Evolutionary conservation across 2,888 invertebrate species (phyloP), one percentile per base, ranked within the genome.

Genomic region (Cryptops parisi): DNA sequence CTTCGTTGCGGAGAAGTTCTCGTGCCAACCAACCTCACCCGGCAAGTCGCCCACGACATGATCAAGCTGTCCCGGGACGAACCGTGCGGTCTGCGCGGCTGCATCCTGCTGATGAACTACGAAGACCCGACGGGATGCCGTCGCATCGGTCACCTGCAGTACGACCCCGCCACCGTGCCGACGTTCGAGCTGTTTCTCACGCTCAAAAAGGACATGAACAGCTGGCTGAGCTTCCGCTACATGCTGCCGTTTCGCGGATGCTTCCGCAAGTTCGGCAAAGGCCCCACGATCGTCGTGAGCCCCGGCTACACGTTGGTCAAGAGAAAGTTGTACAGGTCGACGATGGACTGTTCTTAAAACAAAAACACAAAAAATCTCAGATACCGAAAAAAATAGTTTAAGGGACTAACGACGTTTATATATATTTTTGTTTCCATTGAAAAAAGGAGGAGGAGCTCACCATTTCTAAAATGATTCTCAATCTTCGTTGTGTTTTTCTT

Each of bases 151-250:
- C 82, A 82, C 64, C 78, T 90, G 70, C 83, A 86, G 70, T 81
- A 85, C 65, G 89, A 90, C 72, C 83, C 84, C 51, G 79, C 79
- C 66, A 85, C 87, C 26, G 83, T 89, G 49, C 84, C 89, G 57
- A 91, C 90, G 58, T 91, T 90, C 70, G 90, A 91, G 72, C 76
- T 91, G 63, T 84, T 84, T 71, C 75, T 91, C 60, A 89, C 86
- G 50, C 76, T 91, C 61, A 84, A 84, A 69, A 88, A 88, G 68
- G 85, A 87, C 66, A 79, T 81, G 57, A 81, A 84, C 63, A 82
- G 84, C 66, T 90, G 90, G 90, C 81, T 82, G 63, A 76, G 84
- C 67, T 74, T 90, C 71, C 86, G 87, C 70, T 87, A 88, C 71
- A 84, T 90, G 72, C 76, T 90, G 23, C 58, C 60, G 5, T 43